Evolutionary conservation across 2,113 vertebrate species (phyloP), one percentile per base, ranked within the genome.

Genomic region (Hyla sarda): DNA sequence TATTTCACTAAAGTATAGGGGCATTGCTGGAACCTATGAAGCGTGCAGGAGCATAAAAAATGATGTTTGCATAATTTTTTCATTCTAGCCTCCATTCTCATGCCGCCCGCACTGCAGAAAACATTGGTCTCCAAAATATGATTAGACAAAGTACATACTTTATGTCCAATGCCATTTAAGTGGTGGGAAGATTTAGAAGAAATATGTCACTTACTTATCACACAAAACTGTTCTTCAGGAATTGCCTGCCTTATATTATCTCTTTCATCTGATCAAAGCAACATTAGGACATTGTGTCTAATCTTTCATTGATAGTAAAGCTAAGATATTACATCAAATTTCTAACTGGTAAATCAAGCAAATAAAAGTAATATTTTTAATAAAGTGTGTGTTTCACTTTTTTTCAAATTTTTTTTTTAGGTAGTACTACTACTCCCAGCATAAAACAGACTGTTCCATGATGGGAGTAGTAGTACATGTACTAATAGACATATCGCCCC

Each of bases 101-200:
- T 71, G 67, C 67, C 37, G 34, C 32, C 34, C 17, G 9, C 34
- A 41, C 34, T 23, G 67, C 19, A 41, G 34, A 71, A 41, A 71
- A 71, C 67, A 71, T 71, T 71, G 67, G 34, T 71, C 41, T 71
- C 67, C 67, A 37, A 74, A 74, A 74, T 48, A 47, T 16, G 23
- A 74, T 74, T 74, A 74, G 37, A 28, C 72, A 47, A 74, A 74
- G 72, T 74, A 74, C 72, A 74, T 74, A n/a, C 23, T 48, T 47
- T 25, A 74, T 74, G 72, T 48, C 48, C 10, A 25, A 56, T 37
- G 16, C 23, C 83, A 75, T 14, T 81, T 60, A 79, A 78, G 8
- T 87, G 67, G 17, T 23, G 13, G 37, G 71, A 47, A n/a, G 74
- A 85, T 87, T 81, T 87, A 89, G 72, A 74, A 48, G 37, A 48